Base-by-base conservation (phyloP, 2,113 vertebrate genomes). In the human (Homo sapiens) region DNA sequence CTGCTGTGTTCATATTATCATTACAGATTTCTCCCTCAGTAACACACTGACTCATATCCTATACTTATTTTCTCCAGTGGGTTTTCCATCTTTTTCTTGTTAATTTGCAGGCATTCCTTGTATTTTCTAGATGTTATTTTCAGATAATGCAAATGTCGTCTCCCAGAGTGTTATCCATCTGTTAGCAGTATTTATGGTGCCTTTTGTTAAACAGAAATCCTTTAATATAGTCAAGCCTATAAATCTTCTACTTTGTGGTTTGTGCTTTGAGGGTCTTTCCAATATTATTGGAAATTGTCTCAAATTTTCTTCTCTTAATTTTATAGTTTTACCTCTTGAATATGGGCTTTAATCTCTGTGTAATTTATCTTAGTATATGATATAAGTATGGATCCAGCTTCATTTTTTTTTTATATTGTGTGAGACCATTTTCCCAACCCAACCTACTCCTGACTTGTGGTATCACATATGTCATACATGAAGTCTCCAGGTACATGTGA, bases 191-290 rank as follows among this genome's bases (percentile, higher is more conserved):
- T 80, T 61, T 80, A 0, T 38, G 27, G 22, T 83, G 16, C 2
- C 9, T 95, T 97, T 73, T n/a, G 18, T 82, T 81, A 95, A 93
- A 89, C 40, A 95, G 18, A 94, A 93, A 55, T 89, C 32, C 27
- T 61, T 45, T 82, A 57, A 91, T 84, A 72, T 17, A 55, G 23
- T 30, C n/a, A 89, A 81, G 73, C 38, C 32, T 55, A 59, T 38
- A 89, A 48, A 68, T 82, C 22, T 61, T 97, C 93, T 32, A 14
- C 11, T 89, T 11, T 79, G 35, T 59, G 32, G 50, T 30, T 59
- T 82, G 30, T 92, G 38, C 43, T 95, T 91, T 84, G 17, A 87
- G 5, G 13, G 32, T 94, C 61, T 86, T 89, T 73, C 27, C 32
- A 64, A 27, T 82, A 57, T 84, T 32, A 73, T 35, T 25, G n/a